Evolutionary conservation across 2,888 invertebrate genomes (phyloP).

Genomic region (Sinelater perroti): DNA sequence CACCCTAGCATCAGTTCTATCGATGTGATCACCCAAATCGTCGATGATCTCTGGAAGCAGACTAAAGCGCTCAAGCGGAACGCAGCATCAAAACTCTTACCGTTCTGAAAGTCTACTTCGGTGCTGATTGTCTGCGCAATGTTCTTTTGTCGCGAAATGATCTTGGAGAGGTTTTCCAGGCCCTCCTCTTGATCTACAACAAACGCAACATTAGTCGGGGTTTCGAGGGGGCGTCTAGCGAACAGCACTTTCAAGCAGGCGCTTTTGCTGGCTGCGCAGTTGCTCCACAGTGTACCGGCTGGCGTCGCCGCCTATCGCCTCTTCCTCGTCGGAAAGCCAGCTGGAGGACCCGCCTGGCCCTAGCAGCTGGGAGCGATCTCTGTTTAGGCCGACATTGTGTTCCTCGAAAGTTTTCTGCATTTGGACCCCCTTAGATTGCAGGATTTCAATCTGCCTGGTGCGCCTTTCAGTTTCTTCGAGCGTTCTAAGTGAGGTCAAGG

Average conservation of each 20-base stretch:
- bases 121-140: conserved; percentile 77
- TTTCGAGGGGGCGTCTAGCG: no score
- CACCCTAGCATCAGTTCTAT: conserved; percentile 74
- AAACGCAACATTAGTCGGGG: no score
- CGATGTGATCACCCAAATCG: conserved; percentile 77
- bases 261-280: conserved; percentile 67
- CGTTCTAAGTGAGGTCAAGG: no score
- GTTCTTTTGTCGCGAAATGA: conserved; percentile 78
- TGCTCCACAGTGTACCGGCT: conserved; percentile 61
- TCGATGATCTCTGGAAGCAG: conserved; percentile 77
- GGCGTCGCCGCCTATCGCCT: conserved; percentile 57
- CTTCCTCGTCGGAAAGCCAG: conserved; percentile 61
- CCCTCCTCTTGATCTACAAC: conserved; percentile 79
- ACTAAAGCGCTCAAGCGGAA: conserved; percentile 31
- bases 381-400: conserved; percentile 48
- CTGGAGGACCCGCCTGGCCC: conserved; percentile 57
- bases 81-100: conserved; percentile 60
- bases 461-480: conserved; percentile 70
- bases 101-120: conserved; percentile 83
- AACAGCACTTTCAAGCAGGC: conserved; percentile 68
- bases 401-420: conserved; percentile 65
- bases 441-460: conserved; percentile 67
- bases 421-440: conserved; percentile 68
- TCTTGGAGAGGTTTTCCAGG: conserved; percentile 76
- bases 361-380: conserved; percentile 56